A percentile compares a stretch with the other conserved stretches of the same genome.
Conservation (phyloP, 2,888 invertebrate species). For the Sturmia bella region DNA sequence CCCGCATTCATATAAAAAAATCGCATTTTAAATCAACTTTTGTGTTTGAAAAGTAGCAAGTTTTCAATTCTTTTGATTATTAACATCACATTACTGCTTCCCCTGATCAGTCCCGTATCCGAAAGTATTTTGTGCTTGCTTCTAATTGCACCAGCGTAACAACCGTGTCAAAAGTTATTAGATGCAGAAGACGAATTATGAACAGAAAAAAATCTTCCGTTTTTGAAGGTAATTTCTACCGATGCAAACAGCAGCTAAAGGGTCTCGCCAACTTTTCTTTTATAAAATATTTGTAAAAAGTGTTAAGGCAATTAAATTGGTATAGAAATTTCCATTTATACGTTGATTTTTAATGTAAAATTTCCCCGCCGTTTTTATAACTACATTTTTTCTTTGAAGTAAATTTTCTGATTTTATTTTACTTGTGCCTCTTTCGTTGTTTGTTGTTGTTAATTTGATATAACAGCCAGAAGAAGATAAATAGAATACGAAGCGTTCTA, state of each 20-base stretch:
- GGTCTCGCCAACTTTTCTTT: constrained; percentile 10
- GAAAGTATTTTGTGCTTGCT: too few species aligned
- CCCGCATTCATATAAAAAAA: constrained; percentile 21
- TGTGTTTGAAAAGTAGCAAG: constrained; percentile 14
- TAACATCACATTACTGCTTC: constrained; percentile 44
- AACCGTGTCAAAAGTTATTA: constrained; percentile 42
- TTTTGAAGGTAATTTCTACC: constrained; percentile 54
- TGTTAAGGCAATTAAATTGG: constrained; percentile 64
- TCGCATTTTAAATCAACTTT: constrained; percentile 4
- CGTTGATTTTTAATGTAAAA: constrained; percentile 52
- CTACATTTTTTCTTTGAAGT: constrained; percentile 67
- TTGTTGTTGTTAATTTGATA: constrained; percentile 68
- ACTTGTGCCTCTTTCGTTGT: constrained; percentile 55
- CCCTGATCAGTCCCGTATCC: constrained; percentile 56
- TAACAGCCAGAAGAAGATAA: constrained; percentile 48
- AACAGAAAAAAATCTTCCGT: constrained; percentile 38
- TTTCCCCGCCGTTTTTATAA: constrained; percentile 68
- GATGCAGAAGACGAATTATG: constrained; percentile 47
- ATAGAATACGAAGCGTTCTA: constrained; percentile 40
- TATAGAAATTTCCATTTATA: constrained; percentile 41
- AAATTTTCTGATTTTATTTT: constrained; percentile 65
- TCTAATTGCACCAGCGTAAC: constrained; percentile 56
- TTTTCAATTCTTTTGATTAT: constrained; percentile 66
- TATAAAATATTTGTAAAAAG: constrained; percentile 62
- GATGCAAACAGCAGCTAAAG: constrained; percentile 28